Percentiles rank a stretch among this genome's conserved stretches.
Conservation (phyloP, 1,140 invertebrate genomes). For the Pseudomyrmex dendroicus region DNA sequence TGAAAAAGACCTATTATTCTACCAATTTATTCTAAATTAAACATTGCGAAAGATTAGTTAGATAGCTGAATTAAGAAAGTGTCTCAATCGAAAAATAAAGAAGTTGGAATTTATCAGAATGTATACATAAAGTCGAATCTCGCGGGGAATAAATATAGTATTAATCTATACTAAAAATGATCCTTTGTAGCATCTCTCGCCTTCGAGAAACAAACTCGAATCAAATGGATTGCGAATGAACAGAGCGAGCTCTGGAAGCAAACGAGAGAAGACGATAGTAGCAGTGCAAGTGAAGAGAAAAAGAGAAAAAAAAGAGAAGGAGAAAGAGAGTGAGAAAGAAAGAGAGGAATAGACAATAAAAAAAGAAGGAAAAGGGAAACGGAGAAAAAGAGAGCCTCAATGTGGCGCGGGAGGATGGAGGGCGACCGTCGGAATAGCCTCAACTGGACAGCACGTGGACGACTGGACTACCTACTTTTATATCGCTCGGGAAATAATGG, state of each 20-base stretch:
- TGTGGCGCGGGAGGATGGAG: slow-evolving; percentile 66
- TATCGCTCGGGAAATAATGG: slow-evolving; percentile 85
- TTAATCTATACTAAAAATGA: slow-evolving; percentile 78
- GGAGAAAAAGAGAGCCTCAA: slow-evolving; percentile 48
- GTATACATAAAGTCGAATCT: background rate
- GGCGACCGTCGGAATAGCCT: slow-evolving; percentile 64
- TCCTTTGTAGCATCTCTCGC: slow-evolving; percentile 59
- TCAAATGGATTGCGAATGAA: slow-evolving; percentile 72
- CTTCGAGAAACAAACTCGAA: slow-evolving; percentile 55
- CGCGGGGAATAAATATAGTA: slow-evolving; percentile 47
- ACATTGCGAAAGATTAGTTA: background rate
- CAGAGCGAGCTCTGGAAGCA: slow-evolving; percentile 35
- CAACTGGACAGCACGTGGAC: slow-evolving; percentile 80
- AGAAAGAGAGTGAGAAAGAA: slow-evolving; percentile 31
- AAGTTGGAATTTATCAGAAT: slow-evolving; percentile 25
- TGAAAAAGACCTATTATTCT: background rate
- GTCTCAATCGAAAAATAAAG: background rate
- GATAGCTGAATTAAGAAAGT: background rate
- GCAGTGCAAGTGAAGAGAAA: slow-evolving; percentile 50
- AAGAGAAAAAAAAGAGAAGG: slow-evolving; percentile 44
- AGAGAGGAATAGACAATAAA: slow-evolving; percentile 57
- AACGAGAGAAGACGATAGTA: slow-evolving; percentile 63
- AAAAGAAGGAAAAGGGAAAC: slow-evolving; percentile 42
- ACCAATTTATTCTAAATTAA: background rate
- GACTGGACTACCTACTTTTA: slow-evolving; percentile 83